Conservation (phyloP, 1,140 invertebrate species). For the Drosophila biarmipes region DNA sequence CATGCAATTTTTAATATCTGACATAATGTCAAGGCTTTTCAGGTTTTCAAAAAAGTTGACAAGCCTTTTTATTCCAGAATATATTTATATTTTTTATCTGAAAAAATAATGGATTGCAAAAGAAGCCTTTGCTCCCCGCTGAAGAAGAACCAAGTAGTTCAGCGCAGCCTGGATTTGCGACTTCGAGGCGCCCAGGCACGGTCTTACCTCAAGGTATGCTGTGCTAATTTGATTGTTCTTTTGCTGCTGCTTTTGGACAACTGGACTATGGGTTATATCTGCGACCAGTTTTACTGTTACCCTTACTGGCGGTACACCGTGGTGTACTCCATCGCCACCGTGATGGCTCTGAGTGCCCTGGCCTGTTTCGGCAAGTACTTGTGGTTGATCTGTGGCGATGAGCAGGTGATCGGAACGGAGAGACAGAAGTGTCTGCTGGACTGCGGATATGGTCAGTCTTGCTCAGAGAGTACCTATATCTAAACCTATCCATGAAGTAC, state of each 20-base stretch:
- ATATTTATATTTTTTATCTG: background rate
- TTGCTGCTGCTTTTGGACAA: background rate
- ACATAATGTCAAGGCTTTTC: background rate
- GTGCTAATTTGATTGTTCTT: background rate
- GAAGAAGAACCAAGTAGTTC: background rate
- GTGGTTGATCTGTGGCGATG: constrained; percentile 49
- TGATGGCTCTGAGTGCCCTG: constrained; percentile 76
- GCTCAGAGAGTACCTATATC: background rate
- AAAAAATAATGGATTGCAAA: background rate
- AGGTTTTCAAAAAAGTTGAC: background rate
- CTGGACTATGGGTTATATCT: too few relatives aligned
- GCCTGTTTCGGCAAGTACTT: constrained; percentile 84
- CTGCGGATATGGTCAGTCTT: constrained; percentile 49
- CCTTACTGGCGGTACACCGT: too few relatives aligned
- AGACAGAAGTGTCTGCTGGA: constrained; percentile 84
- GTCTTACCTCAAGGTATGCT: background rate
- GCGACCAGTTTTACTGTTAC: too few relatives aligned
- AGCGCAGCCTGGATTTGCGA: background rate
- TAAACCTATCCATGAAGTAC: too few relatives aligned
- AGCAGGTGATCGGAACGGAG: constrained; percentile 73
- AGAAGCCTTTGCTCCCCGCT: background rate
- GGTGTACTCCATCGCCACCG: constrained; percentile 69
- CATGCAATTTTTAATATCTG: too few relatives aligned
- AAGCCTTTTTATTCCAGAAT: background rate
- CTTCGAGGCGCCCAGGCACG: background rate